Percentiles rank a stretch among this genome's conserved stretches.
Evolutionary conservation across 2,113 vertebrate genomes (phyloP).

Genomic region (Lichenostomus cassidix): DNA sequence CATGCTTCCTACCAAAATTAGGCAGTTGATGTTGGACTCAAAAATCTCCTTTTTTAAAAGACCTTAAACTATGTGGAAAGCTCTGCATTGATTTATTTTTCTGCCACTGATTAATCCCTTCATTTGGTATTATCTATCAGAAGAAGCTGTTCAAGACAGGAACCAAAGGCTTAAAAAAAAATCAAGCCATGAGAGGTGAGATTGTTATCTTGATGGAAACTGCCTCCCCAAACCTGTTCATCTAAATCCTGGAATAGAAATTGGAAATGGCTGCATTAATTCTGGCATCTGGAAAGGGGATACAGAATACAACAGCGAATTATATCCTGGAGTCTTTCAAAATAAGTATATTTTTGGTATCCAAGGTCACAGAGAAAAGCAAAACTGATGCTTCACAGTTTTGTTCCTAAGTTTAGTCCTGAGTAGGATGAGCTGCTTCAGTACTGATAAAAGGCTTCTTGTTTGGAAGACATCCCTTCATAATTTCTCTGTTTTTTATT

Average conservation of each 20-base stretch:
- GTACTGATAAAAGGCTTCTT: background rate
- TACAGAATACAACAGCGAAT: background rate
- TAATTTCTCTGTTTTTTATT: background rate
- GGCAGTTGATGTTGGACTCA: constrained; percentile 19
- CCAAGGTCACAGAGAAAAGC: background rate
- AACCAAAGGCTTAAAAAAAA: background rate
- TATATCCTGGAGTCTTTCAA: background rate
- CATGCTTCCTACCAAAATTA: constrained; percentile 67
- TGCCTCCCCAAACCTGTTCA: background rate
- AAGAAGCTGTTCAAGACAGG: background rate
- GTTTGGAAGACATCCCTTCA: background rate
- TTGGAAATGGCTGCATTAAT: background rate
- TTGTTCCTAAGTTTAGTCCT: background rate
- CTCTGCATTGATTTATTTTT: background rate
- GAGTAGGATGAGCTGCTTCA: background rate
- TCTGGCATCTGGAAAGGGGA: background rate
- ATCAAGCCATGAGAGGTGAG: background rate
- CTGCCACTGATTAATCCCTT: constrained; percentile 22
- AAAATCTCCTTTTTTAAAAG: constrained; percentile 1
- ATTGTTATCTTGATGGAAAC: background rate
- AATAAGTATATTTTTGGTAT: background rate
- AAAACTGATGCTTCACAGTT: background rate
- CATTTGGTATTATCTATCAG: background rate
- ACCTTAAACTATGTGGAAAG: background rate
- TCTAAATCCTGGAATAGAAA: background rate